phyloP scores from a whole-genome alignment of 2,888 invertebrate species.

The Incurvaria masculella region DNA sequence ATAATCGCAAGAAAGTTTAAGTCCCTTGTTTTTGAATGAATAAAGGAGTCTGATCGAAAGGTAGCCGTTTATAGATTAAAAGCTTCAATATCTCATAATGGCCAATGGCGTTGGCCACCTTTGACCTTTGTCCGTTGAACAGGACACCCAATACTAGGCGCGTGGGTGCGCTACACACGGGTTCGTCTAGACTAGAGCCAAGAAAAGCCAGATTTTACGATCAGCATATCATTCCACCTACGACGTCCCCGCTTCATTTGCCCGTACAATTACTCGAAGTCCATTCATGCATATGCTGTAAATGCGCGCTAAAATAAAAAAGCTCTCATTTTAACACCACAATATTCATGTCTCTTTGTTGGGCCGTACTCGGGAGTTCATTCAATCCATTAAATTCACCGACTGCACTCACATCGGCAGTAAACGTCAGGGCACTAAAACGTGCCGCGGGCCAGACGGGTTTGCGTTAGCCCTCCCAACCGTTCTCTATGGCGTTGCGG shows the following conservation, averaged over 20 bases:
- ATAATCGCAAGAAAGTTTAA: too few species aligned
- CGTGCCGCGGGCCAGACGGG: background rate
- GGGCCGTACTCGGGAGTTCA: slow-evolving; percentile 1
- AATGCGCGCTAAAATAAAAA: slow-evolving; percentile 4
- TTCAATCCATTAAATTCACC: slow-evolving; percentile 20
- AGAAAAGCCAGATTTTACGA: background rate
- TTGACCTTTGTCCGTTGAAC: too few species aligned
- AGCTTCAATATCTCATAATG: too few species aligned
- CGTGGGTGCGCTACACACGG: background rate
- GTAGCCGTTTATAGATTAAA: too few species aligned
- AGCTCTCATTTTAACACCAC: slow-evolving; percentile 7
- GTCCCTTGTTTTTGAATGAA: too few species aligned
- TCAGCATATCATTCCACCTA: background rate
- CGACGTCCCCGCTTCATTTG: background rate
- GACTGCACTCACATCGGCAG: slow-evolving; percentile 20
- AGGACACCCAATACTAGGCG: background rate
- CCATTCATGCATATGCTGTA: slow-evolving; percentile 1
- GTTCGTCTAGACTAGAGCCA: background rate
- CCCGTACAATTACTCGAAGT: background rate
- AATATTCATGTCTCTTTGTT: slow-evolving; percentile 6
- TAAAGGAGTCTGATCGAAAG: too few species aligned
- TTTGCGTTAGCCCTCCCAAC: background rate
- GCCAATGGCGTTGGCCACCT: too few species aligned
- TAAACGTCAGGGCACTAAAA: slow-evolving; percentile 18
- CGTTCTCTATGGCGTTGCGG: background rate